These are phyloP conservation scores for Dermolepida albohirtum DNA, from an alignment of 2,888 invertebrate genomes.

Conservation along the genomic window DNA sequence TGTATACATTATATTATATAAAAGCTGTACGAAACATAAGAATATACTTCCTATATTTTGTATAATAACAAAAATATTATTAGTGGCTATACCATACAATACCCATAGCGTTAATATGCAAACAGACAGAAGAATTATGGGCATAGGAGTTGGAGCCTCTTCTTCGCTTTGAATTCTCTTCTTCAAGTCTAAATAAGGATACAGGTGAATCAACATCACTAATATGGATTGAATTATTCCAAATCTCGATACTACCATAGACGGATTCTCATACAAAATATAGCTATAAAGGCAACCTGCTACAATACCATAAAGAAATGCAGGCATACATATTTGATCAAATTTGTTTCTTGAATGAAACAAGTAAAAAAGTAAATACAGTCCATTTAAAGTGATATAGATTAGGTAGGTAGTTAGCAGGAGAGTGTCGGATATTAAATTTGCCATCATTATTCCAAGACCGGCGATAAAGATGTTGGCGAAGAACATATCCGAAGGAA, in stretches of 20 bases:
- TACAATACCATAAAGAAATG: slow-evolving; percentile 2
- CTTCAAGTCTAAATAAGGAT: slow-evolving; percentile 25
- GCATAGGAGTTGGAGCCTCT: slow-evolving; percentile 24
- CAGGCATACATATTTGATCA: slow-evolving; percentile 2
- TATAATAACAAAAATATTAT: slow-evolving; percentile 15
- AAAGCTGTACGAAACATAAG: slow-evolving; percentile 21
- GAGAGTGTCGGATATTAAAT: slow-evolving; percentile 1
- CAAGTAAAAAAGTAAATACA: not conserved
- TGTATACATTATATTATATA: slow-evolving; percentile 27
- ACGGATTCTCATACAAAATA: slow-evolving; percentile 6
- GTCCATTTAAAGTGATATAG: slow-evolving; percentile 1
- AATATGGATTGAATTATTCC: slow-evolving; percentile 27
- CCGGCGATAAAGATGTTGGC: slow-evolving; percentile 26
- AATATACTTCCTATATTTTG: slow-evolving; percentile 28
- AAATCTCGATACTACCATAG: slow-evolving; percentile 4
- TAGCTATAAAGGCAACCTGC: not conserved
- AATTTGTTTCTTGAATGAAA: not conserved
- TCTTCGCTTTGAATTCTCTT: slow-evolving; percentile 21
- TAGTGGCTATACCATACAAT: slow-evolving; percentile 13
- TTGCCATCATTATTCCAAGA: slow-evolving; percentile 20
- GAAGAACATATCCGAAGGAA: slow-evolving; percentile 31
- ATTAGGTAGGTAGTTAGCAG: slow-evolving; percentile 4
- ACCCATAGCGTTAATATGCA: slow-evolving; percentile 26
- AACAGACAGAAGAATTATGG: slow-evolving; percentile 25
- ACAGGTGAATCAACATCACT: slow-evolving; percentile 24